Conservation (phyloP, 2,888 invertebrate genomes). For the Aquatica leii region DNA sequence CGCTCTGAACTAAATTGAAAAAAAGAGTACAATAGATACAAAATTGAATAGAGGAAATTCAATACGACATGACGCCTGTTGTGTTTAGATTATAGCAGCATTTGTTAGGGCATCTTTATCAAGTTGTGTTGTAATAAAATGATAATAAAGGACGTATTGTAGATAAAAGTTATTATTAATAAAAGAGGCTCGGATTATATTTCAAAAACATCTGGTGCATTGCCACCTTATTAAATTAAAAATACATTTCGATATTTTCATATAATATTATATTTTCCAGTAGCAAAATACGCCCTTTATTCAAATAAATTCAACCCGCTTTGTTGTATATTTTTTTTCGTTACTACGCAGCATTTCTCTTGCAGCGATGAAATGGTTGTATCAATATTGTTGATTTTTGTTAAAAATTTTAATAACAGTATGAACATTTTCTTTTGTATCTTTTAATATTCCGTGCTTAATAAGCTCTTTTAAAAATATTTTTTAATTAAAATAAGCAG, state of each 20-base stretch:
- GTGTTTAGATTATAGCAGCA: constrained; percentile 34
- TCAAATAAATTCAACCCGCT: too few species aligned
- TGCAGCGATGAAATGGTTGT: too few species aligned
- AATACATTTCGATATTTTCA: constrained; percentile 29
- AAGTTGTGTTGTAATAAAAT: constrained; percentile 9
- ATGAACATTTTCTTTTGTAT: too few species aligned
- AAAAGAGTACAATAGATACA: constrained; percentile 40
- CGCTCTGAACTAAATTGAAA: constrained; percentile 37
- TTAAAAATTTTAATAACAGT: too few species aligned
- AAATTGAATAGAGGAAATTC: constrained; percentile 39
- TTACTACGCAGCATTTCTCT: too few species aligned
- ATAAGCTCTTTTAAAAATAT: too few species aligned
- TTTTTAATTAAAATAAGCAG: too few species aligned
- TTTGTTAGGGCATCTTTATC: constrained; percentile 27
- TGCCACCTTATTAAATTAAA: constrained; percentile 41
- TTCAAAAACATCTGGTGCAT: constrained; percentile 39
- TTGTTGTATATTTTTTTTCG: too few species aligned
- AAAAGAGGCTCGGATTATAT: constrained; percentile 18
- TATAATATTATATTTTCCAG: constrained; percentile 6
- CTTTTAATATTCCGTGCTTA: too few species aligned
- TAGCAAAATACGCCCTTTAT: too few species aligned
- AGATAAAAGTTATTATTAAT: constrained; percentile 28
- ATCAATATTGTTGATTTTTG: too few species aligned
- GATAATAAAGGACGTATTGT: constrained; percentile 19
- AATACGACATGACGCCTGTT: constrained; percentile 40